Evolutionary conservation across 2,888 invertebrate genomes (phyloP).

Genomic region (Macrosiphum euphorbiae): DNA sequence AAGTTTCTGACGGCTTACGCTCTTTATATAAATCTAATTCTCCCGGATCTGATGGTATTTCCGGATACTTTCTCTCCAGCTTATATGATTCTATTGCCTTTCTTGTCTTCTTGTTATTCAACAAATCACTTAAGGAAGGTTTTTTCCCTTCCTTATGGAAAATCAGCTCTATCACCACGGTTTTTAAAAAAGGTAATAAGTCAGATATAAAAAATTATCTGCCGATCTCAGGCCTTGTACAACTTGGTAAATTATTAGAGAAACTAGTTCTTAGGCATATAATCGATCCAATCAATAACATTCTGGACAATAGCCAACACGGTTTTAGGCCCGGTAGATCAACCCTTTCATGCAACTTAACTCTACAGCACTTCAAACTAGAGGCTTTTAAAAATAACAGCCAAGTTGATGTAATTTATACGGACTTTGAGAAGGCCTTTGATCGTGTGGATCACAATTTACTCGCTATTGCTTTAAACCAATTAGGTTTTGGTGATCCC

Average conservation of each 20-base stretch:
- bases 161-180: constrained; percentile 44
- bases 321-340: constrained; percentile 67
- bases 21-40: constrained; percentile 33
- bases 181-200: background rate
- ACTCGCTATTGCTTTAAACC: too few relatives aligned
- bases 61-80: constrained; percentile 21
- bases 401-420: too few relatives aligned
- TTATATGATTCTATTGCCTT: constrained; percentile 17
- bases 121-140: constrained; percentile 29
- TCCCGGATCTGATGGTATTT: constrained; percentile 43
- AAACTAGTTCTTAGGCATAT: constrained; percentile 63
- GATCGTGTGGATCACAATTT: too few relatives aligned
- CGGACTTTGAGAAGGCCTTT: too few relatives aligned
- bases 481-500: too few relatives aligned
- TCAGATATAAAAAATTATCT: constrained; percentile 65
- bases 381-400: constrained; percentile 44
- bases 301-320: constrained; percentile 65
- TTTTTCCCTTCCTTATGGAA: constrained; percentile 53
- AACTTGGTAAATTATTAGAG: constrained; percentile 67
- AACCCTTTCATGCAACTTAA: constrained; percentile 65
- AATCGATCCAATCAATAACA: constrained; percentile 40
- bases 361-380: constrained; percentile 65
- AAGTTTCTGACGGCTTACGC: constrained; percentile 9
- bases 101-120: constrained; percentile 46
- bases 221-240: constrained; percentile 66